phyloP scores from a whole-genome alignment of 2,797 vertebrate species.

The Acanthornis magna region DNA sequence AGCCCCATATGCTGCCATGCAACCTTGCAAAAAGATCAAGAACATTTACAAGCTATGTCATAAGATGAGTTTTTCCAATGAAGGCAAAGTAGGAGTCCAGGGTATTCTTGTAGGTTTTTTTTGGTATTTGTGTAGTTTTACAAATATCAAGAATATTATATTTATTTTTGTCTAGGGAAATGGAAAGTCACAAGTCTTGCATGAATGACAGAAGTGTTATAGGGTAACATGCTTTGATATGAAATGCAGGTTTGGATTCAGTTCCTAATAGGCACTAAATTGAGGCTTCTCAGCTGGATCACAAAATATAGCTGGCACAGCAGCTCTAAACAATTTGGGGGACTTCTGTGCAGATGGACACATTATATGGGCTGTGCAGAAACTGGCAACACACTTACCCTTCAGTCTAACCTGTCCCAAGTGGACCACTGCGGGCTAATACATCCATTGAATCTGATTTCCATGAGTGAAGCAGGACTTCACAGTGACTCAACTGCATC shows the following conservation, averaged over 20 bases:
- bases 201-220: background rate
- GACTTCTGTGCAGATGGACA: background rate
- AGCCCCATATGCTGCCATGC: background rate
- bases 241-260: background rate
- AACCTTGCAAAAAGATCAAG: background rate
- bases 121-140: background rate
- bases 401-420: background rate
- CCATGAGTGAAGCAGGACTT: background rate
- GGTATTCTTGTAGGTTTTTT: background rate
- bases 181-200: background rate
- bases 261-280: background rate
- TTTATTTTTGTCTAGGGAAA: background rate
- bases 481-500: background rate
- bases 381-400: background rate
- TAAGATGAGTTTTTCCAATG: background rate
- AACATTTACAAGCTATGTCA: background rate
- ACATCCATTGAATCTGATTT: background rate
- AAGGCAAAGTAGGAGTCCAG: background rate
- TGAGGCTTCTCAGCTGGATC: background rate
- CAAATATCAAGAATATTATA: background rate
- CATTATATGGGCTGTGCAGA: background rate
- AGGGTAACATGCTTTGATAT: background rate
- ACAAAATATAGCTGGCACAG: background rate
- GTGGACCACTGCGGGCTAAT: fast-evolving
- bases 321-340: background rate